Conservation (phyloP, 2,888 invertebrate species). For the Pristionchus arcanus region DNA sequence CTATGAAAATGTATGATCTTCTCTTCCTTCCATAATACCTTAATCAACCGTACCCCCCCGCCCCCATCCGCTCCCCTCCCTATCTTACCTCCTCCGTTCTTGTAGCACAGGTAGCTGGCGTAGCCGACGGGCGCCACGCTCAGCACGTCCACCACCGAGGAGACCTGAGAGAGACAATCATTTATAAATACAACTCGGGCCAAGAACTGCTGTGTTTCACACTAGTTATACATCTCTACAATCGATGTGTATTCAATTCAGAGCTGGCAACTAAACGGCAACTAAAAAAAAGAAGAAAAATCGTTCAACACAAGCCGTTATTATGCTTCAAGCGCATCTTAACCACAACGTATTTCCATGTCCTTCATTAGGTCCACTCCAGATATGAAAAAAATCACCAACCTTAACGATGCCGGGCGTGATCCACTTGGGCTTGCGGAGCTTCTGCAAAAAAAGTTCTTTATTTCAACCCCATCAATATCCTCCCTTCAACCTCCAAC, state of each 20-base stretch:
- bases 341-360: not conserved
- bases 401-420: conserved; percentile 46
- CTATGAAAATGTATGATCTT: no score
- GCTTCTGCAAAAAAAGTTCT: conserved; percentile 11
- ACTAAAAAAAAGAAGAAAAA: no score
- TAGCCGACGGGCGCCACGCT: conserved; percentile 74
- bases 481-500: not conserved
- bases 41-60: not conserved
- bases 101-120: conserved; percentile 77
- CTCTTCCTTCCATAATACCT: no score
- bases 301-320: not conserved
- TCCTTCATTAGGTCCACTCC: not conserved
- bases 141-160: conserved; percentile 70
- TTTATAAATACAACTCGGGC: not conserved
- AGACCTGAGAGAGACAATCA: conserved; percentile 55
- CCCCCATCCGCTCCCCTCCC: not conserved
- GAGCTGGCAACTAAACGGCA: no score
- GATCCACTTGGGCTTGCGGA: conserved; percentile 56
- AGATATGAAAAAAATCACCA: not conserved
- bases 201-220: no score
- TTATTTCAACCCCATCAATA: not conserved
- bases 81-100: conserved; percentile 74
- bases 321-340: not conserved
- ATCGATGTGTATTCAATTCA: no score
- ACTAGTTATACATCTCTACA: no score